These are phyloP conservation scores for Cheiracanthium punctorium DNA, from an alignment of 2,888 invertebrate species.

Conservation along the genomic window DNA sequence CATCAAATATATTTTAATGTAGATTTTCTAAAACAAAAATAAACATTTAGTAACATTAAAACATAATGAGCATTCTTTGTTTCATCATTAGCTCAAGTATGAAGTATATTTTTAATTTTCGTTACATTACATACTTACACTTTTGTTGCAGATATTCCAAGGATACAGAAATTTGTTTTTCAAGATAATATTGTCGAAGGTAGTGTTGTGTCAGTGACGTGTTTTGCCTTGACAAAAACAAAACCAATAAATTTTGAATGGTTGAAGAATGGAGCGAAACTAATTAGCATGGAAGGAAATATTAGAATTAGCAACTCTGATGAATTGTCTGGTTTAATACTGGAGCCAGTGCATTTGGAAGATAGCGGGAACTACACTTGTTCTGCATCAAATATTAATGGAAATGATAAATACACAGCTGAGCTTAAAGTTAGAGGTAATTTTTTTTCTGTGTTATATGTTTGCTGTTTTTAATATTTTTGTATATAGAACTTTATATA, in stretches of 20 bases:
- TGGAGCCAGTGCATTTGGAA: slow-evolving; percentile 27
- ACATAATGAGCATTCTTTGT: too few relatives aligned
- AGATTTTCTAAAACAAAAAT: too few relatives aligned
- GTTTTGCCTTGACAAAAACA: slow-evolving; percentile 34
- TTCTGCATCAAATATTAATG: slow-evolving; percentile 49
- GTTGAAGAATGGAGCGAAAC: slow-evolving; percentile 32
- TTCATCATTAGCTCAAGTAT: too few relatives aligned
- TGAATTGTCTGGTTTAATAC: slow-evolving; percentile 40
- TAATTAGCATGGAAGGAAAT: slow-evolving; percentile 6
- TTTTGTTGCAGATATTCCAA: slow-evolving; percentile 44
- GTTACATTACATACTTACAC: too few relatives aligned
- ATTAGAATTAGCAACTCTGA: slow-evolving; percentile 40
- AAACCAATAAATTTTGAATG: slow-evolving; percentile 48
- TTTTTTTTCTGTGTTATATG: too few relatives aligned
- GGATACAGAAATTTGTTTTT: slow-evolving; percentile 59
- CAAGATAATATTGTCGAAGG: slow-evolving; percentile 57
- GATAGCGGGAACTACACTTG: slow-evolving; percentile 71
- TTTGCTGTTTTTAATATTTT: too few relatives aligned
- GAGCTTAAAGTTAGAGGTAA: slow-evolving; percentile 56
- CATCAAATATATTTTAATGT: too few relatives aligned
- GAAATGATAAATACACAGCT: slow-evolving; percentile 45
- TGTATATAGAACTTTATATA: too few relatives aligned
- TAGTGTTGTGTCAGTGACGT: slow-evolving; percentile 45
- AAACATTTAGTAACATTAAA: too few relatives aligned
- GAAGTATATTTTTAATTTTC: too few relatives aligned